Evolutionary conservation across 2,888 invertebrate species (phyloP).

Genomic region (Tuta absoluta): DNA sequence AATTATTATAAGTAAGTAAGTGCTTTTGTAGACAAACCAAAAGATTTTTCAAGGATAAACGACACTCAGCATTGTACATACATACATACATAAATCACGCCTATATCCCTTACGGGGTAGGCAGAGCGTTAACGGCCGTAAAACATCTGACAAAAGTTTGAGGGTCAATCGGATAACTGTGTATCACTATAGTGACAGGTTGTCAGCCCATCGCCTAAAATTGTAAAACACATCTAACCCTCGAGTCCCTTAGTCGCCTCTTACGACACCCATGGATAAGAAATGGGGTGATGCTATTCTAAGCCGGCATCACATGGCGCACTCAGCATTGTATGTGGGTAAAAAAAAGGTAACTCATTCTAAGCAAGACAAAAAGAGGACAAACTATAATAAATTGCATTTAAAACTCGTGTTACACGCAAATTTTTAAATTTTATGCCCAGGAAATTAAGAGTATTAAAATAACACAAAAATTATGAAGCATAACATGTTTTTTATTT

Average conservation of each 20-base stretch:
- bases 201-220: too few species aligned
- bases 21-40: background rate
- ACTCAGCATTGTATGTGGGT: too few species aligned
- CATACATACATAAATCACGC: background rate
- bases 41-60: conserved; percentile 8
- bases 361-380: background rate
- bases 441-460: background rate
- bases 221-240: too few species aligned
- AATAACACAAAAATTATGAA: background rate
- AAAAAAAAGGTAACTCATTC: background rate
- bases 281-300: too few species aligned
- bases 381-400: background rate
- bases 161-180: too few species aligned
- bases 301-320: too few species aligned
- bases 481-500: background rate
- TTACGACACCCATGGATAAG: too few species aligned
- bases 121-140: too few species aligned
- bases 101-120: too few species aligned
- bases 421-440: background rate
- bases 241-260: too few species aligned
- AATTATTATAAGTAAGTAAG: background rate
- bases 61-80: background rate
- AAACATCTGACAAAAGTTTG: too few species aligned
- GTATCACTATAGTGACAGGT: too few species aligned
- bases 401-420: background rate